These are phyloP conservation scores for Apteryx mantelli DNA, from an alignment of 2,113 vertebrate species.

Conservation along the genomic window DNA sequence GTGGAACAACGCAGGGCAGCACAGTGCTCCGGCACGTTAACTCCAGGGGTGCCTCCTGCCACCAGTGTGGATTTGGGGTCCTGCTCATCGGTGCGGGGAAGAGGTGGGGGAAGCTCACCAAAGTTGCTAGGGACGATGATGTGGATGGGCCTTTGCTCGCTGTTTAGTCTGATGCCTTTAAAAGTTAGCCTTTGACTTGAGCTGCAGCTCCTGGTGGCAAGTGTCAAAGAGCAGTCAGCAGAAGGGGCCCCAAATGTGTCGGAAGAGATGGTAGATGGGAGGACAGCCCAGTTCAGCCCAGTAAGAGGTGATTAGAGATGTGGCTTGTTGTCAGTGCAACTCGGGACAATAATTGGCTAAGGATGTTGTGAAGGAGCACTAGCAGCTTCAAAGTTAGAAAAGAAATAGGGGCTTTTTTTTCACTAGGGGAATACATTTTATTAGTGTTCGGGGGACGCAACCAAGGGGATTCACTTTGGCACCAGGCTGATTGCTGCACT, in stretches of 20 bases:
- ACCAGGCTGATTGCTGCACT: fast-evolving
- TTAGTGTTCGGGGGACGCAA: background rate
- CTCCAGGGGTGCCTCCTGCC: too few species aligned
- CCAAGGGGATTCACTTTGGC: background rate
- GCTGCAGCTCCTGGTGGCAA: too few species aligned
- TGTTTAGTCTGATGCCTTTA: too few species aligned
- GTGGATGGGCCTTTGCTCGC: too few species aligned
- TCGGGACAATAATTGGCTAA: background rate
- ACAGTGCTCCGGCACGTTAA: background rate
- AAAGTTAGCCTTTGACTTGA: too few species aligned
- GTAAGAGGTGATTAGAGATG: background rate
- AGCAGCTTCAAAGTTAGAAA: background rate
- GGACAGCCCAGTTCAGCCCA: background rate
- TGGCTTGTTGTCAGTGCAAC: fast-evolving
- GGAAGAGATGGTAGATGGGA: too few species aligned
- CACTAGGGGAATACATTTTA: background rate
- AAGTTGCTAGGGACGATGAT: fast-evolving
- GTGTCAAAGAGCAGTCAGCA: too few species aligned
- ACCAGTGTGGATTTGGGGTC: background rate
- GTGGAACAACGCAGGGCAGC: fast-evolving
- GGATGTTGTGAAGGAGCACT: fast-evolving
- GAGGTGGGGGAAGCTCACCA: background rate
- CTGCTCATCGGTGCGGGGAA: fast-evolving
- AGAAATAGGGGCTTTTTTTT: background rate
- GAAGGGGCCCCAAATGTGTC: too few species aligned